phyloP scores from a whole-genome alignment of 2,888 invertebrate species.

The Ophion costatus region DNA sequence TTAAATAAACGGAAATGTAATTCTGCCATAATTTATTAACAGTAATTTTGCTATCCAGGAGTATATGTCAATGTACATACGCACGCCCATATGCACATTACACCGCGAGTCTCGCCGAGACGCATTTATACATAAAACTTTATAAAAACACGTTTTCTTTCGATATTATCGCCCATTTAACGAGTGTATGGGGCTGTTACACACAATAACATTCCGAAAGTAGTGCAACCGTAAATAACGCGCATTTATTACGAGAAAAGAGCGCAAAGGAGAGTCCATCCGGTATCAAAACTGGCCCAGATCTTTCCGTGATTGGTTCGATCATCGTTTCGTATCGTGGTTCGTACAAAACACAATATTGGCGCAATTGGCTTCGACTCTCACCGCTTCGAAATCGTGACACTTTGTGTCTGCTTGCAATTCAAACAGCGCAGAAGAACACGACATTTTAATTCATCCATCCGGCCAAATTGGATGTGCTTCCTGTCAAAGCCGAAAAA shows the following conservation, averaged over 20 bases:
- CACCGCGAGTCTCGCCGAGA: too few relatives aligned
- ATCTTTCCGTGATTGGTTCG: slow-evolving; percentile 43
- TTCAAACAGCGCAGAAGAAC: not conserved
- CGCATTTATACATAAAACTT: slow-evolving; percentile 2
- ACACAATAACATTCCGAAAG: not conserved
- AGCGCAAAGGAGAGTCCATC: not conserved
- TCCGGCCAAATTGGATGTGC: not conserved
- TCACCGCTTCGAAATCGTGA: slow-evolving; percentile 8
- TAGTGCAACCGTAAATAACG: not conserved
- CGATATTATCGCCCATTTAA: not conserved
- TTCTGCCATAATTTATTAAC: not conserved
- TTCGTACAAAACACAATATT: slow-evolving; percentile 63
- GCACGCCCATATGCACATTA: too few relatives aligned
- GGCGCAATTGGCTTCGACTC: slow-evolving; percentile 55
- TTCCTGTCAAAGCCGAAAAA: not conserved
- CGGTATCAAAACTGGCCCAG: slow-evolving; percentile 55
- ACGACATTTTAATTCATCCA: not conserved
- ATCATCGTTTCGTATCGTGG: slow-evolving; percentile 42
- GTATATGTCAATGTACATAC: too few relatives aligned
- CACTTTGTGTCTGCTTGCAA: slow-evolving; percentile 7
- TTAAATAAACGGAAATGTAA: not conserved
- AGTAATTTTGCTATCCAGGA: too few relatives aligned
- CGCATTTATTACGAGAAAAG: not conserved
- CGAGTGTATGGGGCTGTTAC: not conserved
- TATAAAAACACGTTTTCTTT: not conserved